These are phyloP conservation scores for Tenthredo livida DNA, from an alignment of 2,888 invertebrate species.

Conservation along the genomic window DNA sequence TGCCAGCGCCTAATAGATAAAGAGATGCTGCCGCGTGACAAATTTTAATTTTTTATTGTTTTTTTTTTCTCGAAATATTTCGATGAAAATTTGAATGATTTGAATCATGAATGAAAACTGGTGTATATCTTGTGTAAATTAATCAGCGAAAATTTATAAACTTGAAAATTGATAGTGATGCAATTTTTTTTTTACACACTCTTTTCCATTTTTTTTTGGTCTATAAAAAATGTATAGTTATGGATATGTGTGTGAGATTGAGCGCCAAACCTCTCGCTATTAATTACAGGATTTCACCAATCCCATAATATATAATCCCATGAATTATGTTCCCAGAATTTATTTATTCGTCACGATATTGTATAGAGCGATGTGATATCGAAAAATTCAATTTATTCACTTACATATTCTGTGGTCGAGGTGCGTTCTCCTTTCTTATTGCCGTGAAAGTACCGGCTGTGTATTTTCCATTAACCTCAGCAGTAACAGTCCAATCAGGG, in stretches of 20 bases:
- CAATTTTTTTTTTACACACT: too few relatives aligned
- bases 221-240: not conserved
- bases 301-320: too few relatives aligned
- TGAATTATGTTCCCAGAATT: too few relatives aligned
- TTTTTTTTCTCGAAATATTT: not conserved
- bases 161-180: too few relatives aligned
- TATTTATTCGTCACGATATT: too few relatives aligned
- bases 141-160: not conserved
- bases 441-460: conserved; percentile 95
- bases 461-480: conserved; percentile 92
- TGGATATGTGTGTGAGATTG: too few relatives aligned
- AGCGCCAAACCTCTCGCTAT: too few relatives aligned
- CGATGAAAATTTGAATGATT: not conserved
- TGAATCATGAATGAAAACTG: not conserved
- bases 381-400: conserved; percentile 55
- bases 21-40: not conserved
- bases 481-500: conserved; percentile 92
- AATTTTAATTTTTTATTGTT: not conserved
- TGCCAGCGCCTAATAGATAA: not conserved
- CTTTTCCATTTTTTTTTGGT: too few relatives aligned
- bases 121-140: not conserved
- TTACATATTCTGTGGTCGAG: conserved; percentile 71
- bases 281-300: too few relatives aligned
- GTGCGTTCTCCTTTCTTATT: conserved; percentile 81
- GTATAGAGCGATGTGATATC: not conserved